Evolutionary conservation across 2,113 vertebrate species (phyloP), one percentile per base, ranked within the genome.

Genomic region (Pterocles orientalis): DNA sequence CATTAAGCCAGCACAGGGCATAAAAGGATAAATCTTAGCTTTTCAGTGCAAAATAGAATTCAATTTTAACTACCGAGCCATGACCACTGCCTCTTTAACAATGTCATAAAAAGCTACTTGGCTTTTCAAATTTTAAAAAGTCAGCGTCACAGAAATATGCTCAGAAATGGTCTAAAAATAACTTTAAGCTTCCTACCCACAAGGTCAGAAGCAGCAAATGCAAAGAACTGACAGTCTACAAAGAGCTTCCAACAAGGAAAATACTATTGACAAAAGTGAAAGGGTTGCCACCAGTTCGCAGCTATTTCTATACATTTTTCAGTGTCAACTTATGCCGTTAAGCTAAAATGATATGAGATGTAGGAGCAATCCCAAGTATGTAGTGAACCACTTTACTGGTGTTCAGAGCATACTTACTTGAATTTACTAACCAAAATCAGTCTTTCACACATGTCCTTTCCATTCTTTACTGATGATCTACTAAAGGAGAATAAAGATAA

Each of bases 11-110:
- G 31, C 12, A 36, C 7, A 18, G 64, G 64, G 47, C 36, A 92
- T 90, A 88, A 81, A 93, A 62, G 82, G 33, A 92, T 95, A 94
- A 92, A 94, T 89, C 93, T 84, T 77, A 91, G 77, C 31, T 95
- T 90, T 89, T 92, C 91, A 92, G 77, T 65, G 73, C 66, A 92
- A 91, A 87, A 78, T 1, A 91, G 48, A 92, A 92, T 68, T 69
- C 43, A 76, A 13, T 66, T 84, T 91, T 85, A 95, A 84, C 65
- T 88, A 82, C 73, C 65, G 89, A 95, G 84, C 77, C 89, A 94
- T 65, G 86, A 84, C 91, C 70, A 47, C 65, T 68, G 70, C 73
- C 69, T 94, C 57, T 87, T 84, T 79, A 92, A 91, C 50, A 90
- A 80, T 11, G 80, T 57, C 83, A 73, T 89, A 89, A 82, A 96